Conservation (phyloP, 2,113 vertebrate species). For the Epinephelus lanceolatus region DNA sequence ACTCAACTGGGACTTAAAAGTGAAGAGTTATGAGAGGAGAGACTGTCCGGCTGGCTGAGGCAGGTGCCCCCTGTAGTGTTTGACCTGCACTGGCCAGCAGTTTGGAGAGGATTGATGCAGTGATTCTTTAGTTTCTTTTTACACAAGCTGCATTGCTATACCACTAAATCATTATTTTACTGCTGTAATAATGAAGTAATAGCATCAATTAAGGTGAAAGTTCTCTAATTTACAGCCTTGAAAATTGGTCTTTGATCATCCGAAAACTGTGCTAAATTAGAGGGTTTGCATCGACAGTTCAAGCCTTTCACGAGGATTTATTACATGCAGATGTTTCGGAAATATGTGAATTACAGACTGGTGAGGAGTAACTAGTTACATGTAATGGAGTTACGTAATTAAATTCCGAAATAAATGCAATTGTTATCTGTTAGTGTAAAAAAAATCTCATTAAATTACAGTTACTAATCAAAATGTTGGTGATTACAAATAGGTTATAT, state of each 20-base stretch:
- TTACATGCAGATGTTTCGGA: not conserved
- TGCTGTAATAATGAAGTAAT: not conserved
- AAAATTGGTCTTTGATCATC: not conserved
- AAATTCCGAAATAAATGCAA: too few relatives aligned
- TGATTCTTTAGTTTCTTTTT: not conserved
- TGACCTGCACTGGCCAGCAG: slow-evolving; percentile 17
- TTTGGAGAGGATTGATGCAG: slow-evolving; percentile 11
- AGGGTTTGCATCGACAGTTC: not conserved
- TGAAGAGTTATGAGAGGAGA: slow-evolving; percentile 50
- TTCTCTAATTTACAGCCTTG: not conserved
- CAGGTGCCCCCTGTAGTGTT: slow-evolving; percentile 54
- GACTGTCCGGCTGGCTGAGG: slow-evolving; percentile 4
- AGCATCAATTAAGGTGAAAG: not conserved
- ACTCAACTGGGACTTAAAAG: slow-evolving; percentile 56
- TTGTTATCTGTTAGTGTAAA: too few relatives aligned
- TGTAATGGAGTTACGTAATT: too few relatives aligned
- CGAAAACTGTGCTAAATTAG: not conserved
- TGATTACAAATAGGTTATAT: too few relatives aligned
- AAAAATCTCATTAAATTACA: too few relatives aligned
- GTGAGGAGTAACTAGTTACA: too few relatives aligned
- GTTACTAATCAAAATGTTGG: too few relatives aligned
- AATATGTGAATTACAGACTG: not conserved
- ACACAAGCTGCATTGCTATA: not conserved
- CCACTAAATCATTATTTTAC: slow-evolving; percentile 8
- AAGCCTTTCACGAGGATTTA: not conserved